A percentile compares a stretch with the other conserved stretches of the same genome.
Conservation (phyloP, 2,797 vertebrate genomes). For the Diglossa cyanea region DNA sequence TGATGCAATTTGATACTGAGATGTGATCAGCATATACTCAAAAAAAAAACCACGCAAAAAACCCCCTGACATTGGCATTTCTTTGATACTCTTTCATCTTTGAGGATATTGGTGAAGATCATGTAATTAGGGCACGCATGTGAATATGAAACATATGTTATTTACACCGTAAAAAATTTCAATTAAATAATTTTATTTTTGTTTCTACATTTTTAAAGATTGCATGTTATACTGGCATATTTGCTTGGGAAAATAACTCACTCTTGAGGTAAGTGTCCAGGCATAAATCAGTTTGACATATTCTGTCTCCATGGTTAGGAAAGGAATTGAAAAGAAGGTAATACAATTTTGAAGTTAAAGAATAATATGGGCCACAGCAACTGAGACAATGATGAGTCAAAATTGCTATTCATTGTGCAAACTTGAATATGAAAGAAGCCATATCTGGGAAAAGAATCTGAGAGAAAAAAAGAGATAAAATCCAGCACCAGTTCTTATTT, state of each 20-base stretch:
- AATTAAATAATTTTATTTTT: background rate
- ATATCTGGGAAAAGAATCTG: background rate
- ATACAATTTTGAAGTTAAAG: constrained; percentile 37
- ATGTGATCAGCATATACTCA: background rate
- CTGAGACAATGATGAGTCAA: constrained; percentile 15
- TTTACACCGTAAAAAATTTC: background rate
- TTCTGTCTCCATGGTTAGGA: background rate
- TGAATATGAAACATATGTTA: background rate
- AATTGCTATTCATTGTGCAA: constrained; percentile 13
- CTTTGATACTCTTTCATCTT: background rate
- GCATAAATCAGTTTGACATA: constrained; percentile 40
- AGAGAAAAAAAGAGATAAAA: background rate
- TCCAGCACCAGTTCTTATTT: background rate
- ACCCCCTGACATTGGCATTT: background rate
- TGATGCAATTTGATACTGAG: background rate
- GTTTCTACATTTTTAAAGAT: background rate
- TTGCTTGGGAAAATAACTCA: background rate
- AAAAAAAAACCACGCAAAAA: background rate
- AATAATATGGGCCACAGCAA: background rate
- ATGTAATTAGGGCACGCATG: fast-evolving
- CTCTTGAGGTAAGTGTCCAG: background rate
- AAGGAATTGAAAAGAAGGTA: constrained; percentile 15
- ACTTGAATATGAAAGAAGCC: constrained; percentile 13
- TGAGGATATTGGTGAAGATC: background rate
- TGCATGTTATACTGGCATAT: background rate